phyloP scores from a whole-genome alignment of 2,888 invertebrate genomes.

The Drosophila prostipennis region DNA sequence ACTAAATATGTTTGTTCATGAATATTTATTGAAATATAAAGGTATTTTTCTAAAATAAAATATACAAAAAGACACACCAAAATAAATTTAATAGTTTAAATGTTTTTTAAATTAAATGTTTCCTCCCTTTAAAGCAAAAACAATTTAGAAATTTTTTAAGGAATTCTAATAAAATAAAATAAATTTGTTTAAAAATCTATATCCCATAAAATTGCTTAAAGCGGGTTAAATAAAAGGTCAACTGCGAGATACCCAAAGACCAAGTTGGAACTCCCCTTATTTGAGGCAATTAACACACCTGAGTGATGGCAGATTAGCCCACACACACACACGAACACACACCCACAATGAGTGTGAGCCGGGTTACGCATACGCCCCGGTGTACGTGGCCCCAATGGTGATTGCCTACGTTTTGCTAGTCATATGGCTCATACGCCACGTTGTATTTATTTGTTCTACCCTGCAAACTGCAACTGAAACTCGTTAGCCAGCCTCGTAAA shows the following conservation, averaged over 20 bases:
- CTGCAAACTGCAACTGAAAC: conserved; percentile 65
- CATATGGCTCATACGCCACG: conserved; percentile 61
- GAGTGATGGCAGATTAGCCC: conserved; percentile 37
- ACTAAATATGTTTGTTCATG: too few species aligned
- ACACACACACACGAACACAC: background rate
- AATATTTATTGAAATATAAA: too few species aligned
- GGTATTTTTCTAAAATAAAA: too few species aligned
- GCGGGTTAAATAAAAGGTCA: conserved; percentile 9
- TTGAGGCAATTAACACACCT: conserved; percentile 38
- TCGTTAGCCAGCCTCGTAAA: conserved; percentile 70
- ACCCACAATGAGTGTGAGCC: background rate
- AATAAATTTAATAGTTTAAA: too few species aligned
- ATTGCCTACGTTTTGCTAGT: conserved; percentile 56
- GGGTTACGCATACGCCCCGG: conserved; percentile 39
- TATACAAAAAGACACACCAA: too few species aligned
- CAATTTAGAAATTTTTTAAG: too few species aligned
- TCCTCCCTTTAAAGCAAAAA: too few species aligned
- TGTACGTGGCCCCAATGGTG: conserved; percentile 42
- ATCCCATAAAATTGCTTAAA: background rate
- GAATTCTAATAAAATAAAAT: too few species aligned
- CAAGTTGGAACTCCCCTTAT: background rate
- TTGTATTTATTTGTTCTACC: conserved; percentile 63
- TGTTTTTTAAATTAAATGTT: too few species aligned
- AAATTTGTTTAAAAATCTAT: too few species aligned
- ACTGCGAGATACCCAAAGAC: background rate